Evolutionary conservation across 2,113 vertebrate genomes (phyloP).

Genomic region (Plotosus lineatus): DNA sequence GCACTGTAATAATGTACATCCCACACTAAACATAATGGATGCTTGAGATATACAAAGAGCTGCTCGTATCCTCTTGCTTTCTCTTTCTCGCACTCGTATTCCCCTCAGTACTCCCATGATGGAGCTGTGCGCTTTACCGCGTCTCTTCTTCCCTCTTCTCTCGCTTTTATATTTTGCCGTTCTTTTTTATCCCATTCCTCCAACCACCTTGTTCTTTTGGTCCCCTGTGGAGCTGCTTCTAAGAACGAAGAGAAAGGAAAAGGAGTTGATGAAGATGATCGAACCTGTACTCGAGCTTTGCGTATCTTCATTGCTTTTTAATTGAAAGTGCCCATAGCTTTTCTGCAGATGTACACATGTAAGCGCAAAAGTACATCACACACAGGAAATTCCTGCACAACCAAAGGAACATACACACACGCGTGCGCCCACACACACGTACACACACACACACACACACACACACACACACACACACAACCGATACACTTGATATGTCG

Average conservation of each 20-base stretch:
- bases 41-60: constrained; percentile 37
- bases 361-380: not conserved
- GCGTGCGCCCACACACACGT: not conserved
- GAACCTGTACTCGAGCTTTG: not conserved
- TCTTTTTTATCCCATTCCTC: constrained; percentile 63
- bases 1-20: constrained; percentile 53
- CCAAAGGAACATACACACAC: not conserved
- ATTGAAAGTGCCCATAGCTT: not conserved
- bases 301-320: not conserved
- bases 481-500: not conserved
- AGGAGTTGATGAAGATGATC: constrained; percentile 8
- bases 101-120: constrained; percentile 23
- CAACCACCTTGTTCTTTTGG: constrained; percentile 21
- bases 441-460: not conserved
- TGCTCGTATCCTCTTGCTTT: constrained; percentile 40
- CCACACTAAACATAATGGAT: constrained; percentile 71
- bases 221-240: constrained; percentile 19
- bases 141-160: not conserved
- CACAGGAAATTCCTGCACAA: not conserved
- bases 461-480: not conserved
- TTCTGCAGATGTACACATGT: not conserved
- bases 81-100: constrained; percentile 26
- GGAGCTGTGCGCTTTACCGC: constrained; percentile 11
- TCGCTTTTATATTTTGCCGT: constrained; percentile 55
- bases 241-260: constrained; percentile 2